Evolutionary conservation across 2,113 vertebrate species (phyloP).

Genomic region (Myiozetetes cayanensis): DNA sequence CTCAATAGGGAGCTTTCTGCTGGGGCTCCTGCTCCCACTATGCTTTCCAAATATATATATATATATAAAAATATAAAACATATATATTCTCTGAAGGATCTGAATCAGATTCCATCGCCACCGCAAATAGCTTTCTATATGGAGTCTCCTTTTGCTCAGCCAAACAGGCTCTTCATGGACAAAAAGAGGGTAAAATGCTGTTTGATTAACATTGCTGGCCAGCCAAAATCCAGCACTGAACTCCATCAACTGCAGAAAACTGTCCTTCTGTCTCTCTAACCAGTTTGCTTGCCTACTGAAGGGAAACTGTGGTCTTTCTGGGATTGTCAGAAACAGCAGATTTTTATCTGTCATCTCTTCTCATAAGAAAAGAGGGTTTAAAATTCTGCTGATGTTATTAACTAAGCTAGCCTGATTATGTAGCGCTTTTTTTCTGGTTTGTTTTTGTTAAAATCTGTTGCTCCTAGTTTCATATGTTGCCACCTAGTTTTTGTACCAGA

Average conservation of each 20-base stretch:
- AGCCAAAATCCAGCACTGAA: background rate
- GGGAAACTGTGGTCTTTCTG: background rate
- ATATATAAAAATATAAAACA: background rate
- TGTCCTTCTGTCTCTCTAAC: background rate
- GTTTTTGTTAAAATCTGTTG: background rate
- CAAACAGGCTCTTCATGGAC: background rate
- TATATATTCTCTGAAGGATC: background rate
- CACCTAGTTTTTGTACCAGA: background rate
- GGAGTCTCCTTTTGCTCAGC: background rate
- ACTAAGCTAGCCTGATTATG: background rate
- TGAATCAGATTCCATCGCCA: background rate
- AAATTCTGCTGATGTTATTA: background rate
- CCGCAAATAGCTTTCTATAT: background rate
- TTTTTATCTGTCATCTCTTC: background rate
- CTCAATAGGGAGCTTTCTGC: background rate
- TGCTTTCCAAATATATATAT: background rate
- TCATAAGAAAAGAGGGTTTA: background rate
- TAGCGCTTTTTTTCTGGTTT: background rate
- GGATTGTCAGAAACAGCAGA: background rate
- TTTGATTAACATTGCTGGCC: background rate
- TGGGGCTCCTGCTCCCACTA: conserved; percentile 1
- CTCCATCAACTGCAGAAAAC: background rate
- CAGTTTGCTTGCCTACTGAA: background rate
- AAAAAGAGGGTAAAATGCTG: background rate
- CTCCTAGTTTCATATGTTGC: background rate